phyloP scores from a whole-genome alignment of 2,888 invertebrate genomes.

The Papilio demoleus region DNA sequence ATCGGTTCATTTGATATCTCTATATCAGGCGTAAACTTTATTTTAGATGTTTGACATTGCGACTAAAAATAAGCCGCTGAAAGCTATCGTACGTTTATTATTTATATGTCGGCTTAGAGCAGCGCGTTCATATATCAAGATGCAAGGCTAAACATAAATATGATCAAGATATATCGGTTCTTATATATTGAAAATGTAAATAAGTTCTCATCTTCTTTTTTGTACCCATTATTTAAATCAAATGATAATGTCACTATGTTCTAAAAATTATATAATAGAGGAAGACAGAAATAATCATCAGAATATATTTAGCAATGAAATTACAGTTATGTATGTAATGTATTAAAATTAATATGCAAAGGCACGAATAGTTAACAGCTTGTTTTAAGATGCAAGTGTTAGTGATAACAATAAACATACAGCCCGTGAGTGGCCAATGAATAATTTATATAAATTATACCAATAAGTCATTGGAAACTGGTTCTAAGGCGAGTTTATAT shows the following conservation, averaged over 20 bases:
- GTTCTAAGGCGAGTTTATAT: conserved; percentile 26
- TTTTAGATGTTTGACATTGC: conserved; percentile 27
- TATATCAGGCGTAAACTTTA: conserved; percentile 8
- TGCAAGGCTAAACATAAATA: not conserved
- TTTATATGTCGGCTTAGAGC: not conserved
- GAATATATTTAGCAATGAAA: not conserved
- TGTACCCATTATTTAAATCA: too few relatives aligned
- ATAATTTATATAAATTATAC: conserved; percentile 24
- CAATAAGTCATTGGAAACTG: conserved; percentile 19
- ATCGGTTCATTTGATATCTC: not conserved
- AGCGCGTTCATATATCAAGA: conserved; percentile 1
- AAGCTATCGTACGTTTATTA: conserved; percentile 15
- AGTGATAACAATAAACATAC: conserved; percentile 24
- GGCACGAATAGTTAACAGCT: not conserved
- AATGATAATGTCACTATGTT: too few relatives aligned
- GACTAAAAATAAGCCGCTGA: conserved; percentile 16
- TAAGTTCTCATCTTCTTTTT: too few relatives aligned
- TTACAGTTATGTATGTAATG: not conserved
- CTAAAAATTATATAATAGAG: too few relatives aligned
- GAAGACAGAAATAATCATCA: too few relatives aligned
- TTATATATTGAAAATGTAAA: not conserved
- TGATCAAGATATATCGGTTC: conserved; percentile 1
- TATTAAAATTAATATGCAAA: conserved; percentile 4
- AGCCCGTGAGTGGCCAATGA: conserved; percentile 5
- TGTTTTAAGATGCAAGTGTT: conserved; percentile 19